phyloP scores from a whole-genome alignment of 2,113 vertebrate genomes.

The Callospermophilus lateralis region DNA sequence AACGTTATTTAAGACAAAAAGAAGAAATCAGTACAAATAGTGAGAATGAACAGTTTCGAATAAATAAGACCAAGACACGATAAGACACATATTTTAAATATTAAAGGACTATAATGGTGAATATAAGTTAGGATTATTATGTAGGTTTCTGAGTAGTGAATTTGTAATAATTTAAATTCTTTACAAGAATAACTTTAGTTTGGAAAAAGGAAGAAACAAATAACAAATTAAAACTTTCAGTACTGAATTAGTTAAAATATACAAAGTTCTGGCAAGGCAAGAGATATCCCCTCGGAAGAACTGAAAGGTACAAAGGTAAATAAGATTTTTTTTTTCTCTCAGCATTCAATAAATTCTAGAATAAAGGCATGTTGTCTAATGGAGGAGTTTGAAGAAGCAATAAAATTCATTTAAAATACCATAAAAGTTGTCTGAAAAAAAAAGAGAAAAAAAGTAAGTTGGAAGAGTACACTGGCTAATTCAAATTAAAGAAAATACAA shows the following conservation, averaged over 20 bases:
- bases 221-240: background rate
- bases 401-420: background rate
- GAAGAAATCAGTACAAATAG: background rate
- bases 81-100: background rate
- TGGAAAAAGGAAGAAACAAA: background rate
- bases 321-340: background rate
- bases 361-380: background rate
- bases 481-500: background rate
- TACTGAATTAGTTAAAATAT: background rate
- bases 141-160: background rate
- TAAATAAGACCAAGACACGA: background rate
- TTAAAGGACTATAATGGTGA: background rate
- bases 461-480: rapidly evolving
- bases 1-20: background rate
- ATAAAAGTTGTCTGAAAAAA: background rate
- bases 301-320: background rate
- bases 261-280: background rate
- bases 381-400: background rate
- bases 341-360: background rate
- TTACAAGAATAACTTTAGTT: background rate
- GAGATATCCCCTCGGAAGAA: background rate
- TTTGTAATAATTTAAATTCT: background rate
- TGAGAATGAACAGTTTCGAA: background rate
- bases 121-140: background rate
- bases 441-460: background rate